Evolutionary conservation across 2,888 invertebrate species (phyloP), one percentile per base, ranked within the genome.

Genomic region (Dysmachus trigonus): DNA sequence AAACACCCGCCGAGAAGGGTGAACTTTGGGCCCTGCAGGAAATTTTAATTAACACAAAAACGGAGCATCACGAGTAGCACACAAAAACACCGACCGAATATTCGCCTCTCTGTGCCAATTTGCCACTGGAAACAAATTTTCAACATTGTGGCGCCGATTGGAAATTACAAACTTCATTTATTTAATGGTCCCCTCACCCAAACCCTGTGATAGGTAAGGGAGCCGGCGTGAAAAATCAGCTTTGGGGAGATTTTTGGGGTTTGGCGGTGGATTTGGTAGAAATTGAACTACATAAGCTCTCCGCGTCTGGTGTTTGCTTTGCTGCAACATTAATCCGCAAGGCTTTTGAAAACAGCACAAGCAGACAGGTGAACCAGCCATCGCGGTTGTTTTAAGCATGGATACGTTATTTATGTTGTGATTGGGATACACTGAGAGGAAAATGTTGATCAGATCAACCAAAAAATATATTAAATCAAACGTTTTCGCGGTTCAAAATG

Each of bases 1-100:
- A 31, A 51, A 31, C 51, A 1, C 41, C 38, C 38, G 22, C n/a
- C 18, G 41, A 47, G n/a, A 51, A 51, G 47, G 51, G 51, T 15
- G 31, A 79, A 51, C 27, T 51, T 79, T n/a, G 51, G 13, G n/a
- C 47, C 15, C 47, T 15, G 22, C 47, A 51, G 79, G 35, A 79
- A 51, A 27, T 79, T 79, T 79, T 79, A 79, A 79, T 79, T 79
- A 79, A 79, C 51, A 79, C 51, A 79, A 79, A 79, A 53, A 62
- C 27, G 10, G 22, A 2, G 62, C 62, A 8, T 27, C 62, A 62
- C 27, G 22, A 62, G 22, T n/a, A 47, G 62, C 10, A 6, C 62
- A 62, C 62, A 62, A 62, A 62, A 62, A 27, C 62, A 47, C 27
- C 18, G 1, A 62, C 62, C 62, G 27, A 22, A 62, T 10, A 41